A percentile compares a stretch with the other conserved stretches of the same genome.
phyloP scores from a whole-genome alignment of 2,797 vertebrate genomes.

The Graptemys geographica region DNA sequence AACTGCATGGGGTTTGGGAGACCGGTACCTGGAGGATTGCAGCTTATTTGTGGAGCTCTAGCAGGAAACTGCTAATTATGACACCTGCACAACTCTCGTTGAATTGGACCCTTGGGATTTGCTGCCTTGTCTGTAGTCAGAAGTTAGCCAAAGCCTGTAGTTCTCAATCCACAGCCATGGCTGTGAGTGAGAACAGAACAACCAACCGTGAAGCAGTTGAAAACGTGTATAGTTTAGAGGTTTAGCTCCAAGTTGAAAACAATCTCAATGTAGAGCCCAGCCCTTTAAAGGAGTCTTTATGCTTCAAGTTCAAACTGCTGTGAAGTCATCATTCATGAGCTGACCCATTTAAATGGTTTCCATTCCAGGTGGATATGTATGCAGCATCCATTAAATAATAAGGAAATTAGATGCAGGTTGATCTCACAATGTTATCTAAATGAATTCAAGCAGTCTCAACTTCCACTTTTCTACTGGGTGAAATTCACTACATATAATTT shows the following conservation, averaged over 20 bases:
- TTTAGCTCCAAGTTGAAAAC: slow-evolving; percentile 26
- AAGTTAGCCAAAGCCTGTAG: slow-evolving; percentile 54
- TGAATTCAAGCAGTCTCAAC: background rate
- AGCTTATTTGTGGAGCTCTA: slow-evolving; percentile 72
- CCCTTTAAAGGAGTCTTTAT: background rate
- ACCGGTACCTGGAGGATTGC: slow-evolving; percentile 72
- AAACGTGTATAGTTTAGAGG: slow-evolving; percentile 22
- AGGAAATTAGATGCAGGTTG: background rate
- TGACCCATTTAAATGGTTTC: background rate
- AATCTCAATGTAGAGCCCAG: background rate
- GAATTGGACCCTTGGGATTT: slow-evolving; percentile 70
- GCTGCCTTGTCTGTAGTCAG: slow-evolving; percentile 26
- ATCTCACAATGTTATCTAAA: background rate
- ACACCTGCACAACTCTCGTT: slow-evolving; percentile 73
- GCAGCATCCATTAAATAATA: background rate
- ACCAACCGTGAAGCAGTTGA: slow-evolving; percentile 53
- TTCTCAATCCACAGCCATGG: slow-evolving; percentile 34
- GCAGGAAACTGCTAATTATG: slow-evolving; percentile 82
- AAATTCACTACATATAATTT: rapidly evolving
- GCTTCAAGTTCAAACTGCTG: background rate
- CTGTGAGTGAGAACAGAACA: slow-evolving; percentile 41
- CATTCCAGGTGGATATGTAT: background rate
- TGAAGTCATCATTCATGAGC: background rate
- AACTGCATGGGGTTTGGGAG: slow-evolving; percentile 70
- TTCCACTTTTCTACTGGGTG: background rate